phyloP scores from a whole-genome alignment of 2,888 invertebrate genomes.

The Plebejus anna region DNA sequence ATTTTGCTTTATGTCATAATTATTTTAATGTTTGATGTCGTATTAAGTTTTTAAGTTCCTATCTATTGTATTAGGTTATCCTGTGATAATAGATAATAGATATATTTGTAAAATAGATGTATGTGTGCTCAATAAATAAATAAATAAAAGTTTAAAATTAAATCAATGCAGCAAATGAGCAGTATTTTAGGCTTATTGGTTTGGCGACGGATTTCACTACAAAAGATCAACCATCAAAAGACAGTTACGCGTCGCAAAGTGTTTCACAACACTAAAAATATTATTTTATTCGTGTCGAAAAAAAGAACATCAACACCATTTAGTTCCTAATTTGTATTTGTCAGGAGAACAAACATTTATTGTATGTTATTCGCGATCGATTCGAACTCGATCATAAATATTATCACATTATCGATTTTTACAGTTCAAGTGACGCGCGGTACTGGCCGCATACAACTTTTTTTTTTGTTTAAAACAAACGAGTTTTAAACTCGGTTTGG shows the following conservation, averaged over 20 bases:
- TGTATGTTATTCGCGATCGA: conserved; percentile 49
- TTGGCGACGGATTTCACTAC: not conserved
- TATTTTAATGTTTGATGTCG: too few species aligned
- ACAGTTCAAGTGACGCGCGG: conserved; percentile 46
- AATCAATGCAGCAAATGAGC: too few species aligned
- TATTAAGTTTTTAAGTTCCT: too few species aligned
- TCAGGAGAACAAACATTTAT: conserved; percentile 20
- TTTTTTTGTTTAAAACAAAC: conserved; percentile 41
- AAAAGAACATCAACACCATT: conserved; percentile 14
- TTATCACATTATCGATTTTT: conserved; percentile 61
- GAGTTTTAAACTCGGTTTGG: conserved; percentile 37
- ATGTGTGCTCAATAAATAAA: too few species aligned
- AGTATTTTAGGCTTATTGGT: not conserved
- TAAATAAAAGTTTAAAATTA: not conserved
- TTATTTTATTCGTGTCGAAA: conserved; percentile 1
- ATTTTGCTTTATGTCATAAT: too few species aligned
- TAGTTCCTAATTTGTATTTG: conserved; percentile 26
- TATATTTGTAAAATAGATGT: too few species aligned
- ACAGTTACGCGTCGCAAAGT: not conserved
- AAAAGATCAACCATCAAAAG: not conserved
- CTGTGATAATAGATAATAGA: too few species aligned
- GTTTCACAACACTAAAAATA: not conserved
- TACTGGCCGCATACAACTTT: conserved; percentile 37
- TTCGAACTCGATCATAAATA: conserved; percentile 73
- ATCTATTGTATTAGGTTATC: too few species aligned